phyloP scores from a whole-genome alignment of 2,797 vertebrate genomes.

The Falco naumanni region DNA sequence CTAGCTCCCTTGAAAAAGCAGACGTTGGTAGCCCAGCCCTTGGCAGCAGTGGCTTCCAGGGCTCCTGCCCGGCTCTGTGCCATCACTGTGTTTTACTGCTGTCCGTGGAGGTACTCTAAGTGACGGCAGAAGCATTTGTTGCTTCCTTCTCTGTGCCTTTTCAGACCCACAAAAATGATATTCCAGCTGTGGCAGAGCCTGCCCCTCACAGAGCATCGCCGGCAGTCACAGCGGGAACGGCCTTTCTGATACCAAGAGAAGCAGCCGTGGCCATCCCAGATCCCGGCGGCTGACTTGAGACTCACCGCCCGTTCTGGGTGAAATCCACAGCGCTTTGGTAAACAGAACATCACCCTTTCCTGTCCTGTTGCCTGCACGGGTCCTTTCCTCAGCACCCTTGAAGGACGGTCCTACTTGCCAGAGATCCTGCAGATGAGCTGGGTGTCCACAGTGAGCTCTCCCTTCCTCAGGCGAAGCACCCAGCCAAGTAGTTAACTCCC shows the following conservation, averaged over 20 bases:
- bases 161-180: not conserved
- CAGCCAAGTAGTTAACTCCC: not conserved
- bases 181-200: accelerated
- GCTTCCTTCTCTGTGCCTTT: not conserved
- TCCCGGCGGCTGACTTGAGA: not conserved
- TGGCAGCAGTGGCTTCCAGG: not conserved
- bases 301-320: not conserved
- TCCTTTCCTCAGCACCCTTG: not conserved
- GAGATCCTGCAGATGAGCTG: accelerated
- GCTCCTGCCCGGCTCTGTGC: not conserved
- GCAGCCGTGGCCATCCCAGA: not conserved
- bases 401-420: not conserved
- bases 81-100: accelerated
- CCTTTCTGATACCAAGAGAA: not conserved
- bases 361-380: accelerated
- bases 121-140: not conserved
- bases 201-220: accelerated
- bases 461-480: not conserved
- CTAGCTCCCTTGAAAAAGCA: not conserved
- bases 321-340: accelerated
- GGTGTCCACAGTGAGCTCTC: not conserved
- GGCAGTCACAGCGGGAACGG: not conserved
- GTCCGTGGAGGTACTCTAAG: accelerated
- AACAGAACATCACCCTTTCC: accelerated
- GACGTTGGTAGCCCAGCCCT: not conserved